Base-by-base conservation (phyloP, 2,797 vertebrate genomes). In the Poeciliopsis gracilis region DNA sequence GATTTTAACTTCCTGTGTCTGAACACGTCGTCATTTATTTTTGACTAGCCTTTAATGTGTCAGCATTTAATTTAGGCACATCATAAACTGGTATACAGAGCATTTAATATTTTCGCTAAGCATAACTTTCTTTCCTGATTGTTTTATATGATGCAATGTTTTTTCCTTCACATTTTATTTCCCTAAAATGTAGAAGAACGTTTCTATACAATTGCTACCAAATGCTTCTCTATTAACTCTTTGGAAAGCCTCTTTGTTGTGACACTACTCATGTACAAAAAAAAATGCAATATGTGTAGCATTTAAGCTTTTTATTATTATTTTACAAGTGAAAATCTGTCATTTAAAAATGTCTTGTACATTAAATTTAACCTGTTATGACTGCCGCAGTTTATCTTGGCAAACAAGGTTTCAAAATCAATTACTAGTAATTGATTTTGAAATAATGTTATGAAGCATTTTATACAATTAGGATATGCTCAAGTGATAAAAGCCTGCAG, bases 11-110 rank as follows among this genome's bases (percentile, higher is more conserved):
- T n/a, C 75, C 67, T 23, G 12, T 63, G 53, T 84, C 47, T 53
- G 5, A 87, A 75, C 80, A 55, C 23, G n/a, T 80, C 36, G 72
- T 28, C 73, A 3, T 83, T 72, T 78, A 61, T 73, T 83, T 89
- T 23, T 83, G 20, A 77, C 41, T 20, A 74, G 85, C 59, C 51
- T 77, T 70, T 63, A 78, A 69, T 73, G 33, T 75, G 45, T 78
- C 47, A 81, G 73, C 85, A 90, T 92, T 94, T 94, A 87, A 91
- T 88, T 76, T 77, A 67, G 75, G 83, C 76, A 82, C n/a, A 70
- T 80, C 75, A 77, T 41, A 72, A 80, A 67, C 51, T 81, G 25
- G 79, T 73, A 23, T 23, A 67, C 25, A 75, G 78, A 89, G 84
- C 90, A 92, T 93, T 93, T 93, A 89, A 90, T 28, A 69, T 11